Evolutionary conservation across 2,888 invertebrate genomes (phyloP).

Genomic region (Lottia gigantea): DNA sequence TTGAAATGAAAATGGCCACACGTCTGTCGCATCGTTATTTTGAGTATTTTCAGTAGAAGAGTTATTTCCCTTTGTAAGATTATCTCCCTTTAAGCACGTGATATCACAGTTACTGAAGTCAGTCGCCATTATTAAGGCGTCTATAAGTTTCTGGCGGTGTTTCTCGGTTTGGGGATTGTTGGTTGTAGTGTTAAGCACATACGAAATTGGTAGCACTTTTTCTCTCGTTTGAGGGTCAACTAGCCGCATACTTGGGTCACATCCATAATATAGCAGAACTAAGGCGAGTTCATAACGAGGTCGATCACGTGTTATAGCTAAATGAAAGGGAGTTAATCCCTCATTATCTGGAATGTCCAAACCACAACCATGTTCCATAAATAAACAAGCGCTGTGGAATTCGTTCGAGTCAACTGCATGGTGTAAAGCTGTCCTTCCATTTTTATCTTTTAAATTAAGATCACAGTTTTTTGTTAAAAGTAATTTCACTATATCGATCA

Average conservation of each 20-base stretch:
- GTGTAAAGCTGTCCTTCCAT: constrained; percentile 37
- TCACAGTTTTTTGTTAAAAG: constrained; percentile 33
- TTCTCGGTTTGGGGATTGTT: not conserved
- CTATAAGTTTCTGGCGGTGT: constrained; percentile 2
- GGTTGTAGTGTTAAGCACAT: constrained; percentile 10
- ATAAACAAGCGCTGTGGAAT: constrained; percentile 27
- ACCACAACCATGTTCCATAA: constrained; percentile 33
- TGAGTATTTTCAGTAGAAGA: not conserved
- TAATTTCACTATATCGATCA: constrained; percentile 29
- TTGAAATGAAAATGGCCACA: constrained; percentile 24
- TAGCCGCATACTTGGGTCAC: constrained; percentile 18
- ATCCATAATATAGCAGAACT: constrained; percentile 34
- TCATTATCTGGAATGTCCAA: constrained; percentile 29
- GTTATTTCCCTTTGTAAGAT: not conserved
- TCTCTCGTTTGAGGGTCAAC: constrained; percentile 9
- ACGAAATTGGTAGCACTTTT: constrained; percentile 8
- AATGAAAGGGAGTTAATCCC: constrained; percentile 32
- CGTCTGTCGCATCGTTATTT: not conserved
- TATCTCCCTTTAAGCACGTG: not conserved
- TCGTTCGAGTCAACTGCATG: constrained; percentile 28
- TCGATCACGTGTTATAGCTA: constrained; percentile 24
- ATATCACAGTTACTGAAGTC: not conserved
- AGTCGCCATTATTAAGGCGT: not conserved
- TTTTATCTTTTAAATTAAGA: constrained; percentile 26
- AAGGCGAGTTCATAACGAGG: constrained; percentile 31